phyloP scores from a whole-genome alignment of 2,113 vertebrate genomes.

The Saguinus imperator region DNA sequence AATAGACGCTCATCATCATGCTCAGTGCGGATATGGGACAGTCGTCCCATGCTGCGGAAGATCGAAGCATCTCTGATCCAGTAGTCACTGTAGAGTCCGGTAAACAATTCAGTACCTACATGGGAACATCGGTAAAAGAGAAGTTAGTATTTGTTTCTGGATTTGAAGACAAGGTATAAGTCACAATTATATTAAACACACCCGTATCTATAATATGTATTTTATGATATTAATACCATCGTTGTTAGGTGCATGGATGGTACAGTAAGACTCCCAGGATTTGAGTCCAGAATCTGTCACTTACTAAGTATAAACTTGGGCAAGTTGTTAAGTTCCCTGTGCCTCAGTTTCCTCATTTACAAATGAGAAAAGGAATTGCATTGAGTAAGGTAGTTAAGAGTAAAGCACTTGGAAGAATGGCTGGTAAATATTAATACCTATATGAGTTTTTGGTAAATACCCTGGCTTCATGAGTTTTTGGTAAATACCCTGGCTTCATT shows the following conservation, averaged over 20 bases:
- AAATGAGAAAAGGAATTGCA: not conserved
- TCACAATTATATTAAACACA: not conserved
- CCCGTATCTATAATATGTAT: not conserved
- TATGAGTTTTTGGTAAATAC: not conserved
- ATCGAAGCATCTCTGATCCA: constrained; percentile 95
- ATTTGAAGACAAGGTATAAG: fast-evolving
- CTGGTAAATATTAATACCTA: not conserved
- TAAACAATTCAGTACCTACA: constrained; percentile 91
- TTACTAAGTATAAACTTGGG: not conserved
- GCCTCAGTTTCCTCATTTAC: not conserved
- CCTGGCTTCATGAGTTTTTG: not conserved
- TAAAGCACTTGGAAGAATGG: not conserved
- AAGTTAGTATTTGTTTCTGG: not conserved
- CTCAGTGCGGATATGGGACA: constrained; percentile 91
- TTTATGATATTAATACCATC: not conserved
- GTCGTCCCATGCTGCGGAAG: constrained; percentile 87
- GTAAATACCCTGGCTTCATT: not conserved
- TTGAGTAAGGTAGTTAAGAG: not conserved
- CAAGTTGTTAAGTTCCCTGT: not conserved
- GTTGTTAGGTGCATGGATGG: not conserved
- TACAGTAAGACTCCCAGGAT: not conserved
- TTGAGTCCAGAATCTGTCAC: not conserved
- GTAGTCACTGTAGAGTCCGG: constrained; percentile 95
- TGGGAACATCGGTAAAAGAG: not conserved
- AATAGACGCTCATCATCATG: constrained; percentile 91